These are phyloP conservation scores for Cyphomyrus plagiostoma DNA, from an alignment of 2,113 vertebrate genomes.

Conservation along the genomic window DNA sequence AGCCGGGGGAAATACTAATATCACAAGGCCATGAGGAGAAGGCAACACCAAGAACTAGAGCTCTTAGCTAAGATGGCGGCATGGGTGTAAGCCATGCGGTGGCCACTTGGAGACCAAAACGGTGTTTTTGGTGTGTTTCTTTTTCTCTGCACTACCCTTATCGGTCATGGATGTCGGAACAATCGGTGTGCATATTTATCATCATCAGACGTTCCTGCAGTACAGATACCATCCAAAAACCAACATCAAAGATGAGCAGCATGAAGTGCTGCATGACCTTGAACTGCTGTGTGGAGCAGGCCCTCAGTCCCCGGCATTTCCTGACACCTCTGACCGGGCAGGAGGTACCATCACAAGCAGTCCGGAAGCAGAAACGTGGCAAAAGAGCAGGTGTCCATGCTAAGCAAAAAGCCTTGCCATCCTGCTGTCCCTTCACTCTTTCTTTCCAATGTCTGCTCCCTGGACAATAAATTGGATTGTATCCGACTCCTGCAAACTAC, in stretches of 20 bases:
- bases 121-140: neutral
- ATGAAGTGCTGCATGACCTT: neutral
- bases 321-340: neutral
- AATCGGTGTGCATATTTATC: neutral
- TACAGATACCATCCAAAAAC: neutral
- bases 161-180: neutral
- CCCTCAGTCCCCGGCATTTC: neutral
- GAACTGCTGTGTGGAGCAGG: neutral
- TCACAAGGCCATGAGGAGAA: neutral
- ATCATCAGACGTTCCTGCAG: neutral
- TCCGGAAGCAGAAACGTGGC: neutral
- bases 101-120: neutral
- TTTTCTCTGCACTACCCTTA: neutral
- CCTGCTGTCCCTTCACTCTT: neutral
- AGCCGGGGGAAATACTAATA: neutral
- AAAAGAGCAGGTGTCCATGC: too few relatives aligned
- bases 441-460: neutral
- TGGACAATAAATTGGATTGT: neutral
- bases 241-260: neutral
- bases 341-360: neutral
- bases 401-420: too few relatives aligned
- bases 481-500: neutral
- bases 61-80: neutral
- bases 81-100: neutral
- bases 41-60: neutral